Conservation (phyloP, 2,113 vertebrate species). For the Camelus dromedarius region DNA sequence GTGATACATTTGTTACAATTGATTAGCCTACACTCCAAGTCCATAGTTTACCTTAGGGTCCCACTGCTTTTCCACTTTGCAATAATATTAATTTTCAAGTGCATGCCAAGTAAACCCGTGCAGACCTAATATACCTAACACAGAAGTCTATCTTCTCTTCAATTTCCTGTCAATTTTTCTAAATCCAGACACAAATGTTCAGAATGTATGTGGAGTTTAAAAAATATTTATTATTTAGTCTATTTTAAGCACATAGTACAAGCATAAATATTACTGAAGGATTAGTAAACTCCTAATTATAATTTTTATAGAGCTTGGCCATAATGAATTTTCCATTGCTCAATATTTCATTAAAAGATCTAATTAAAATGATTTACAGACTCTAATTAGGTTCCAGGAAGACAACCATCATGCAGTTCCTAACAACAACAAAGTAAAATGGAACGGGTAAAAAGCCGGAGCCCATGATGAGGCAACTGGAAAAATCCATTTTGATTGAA, state of each 20-base stretch:
- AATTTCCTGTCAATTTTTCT: not conserved
- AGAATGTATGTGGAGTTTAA: not conserved
- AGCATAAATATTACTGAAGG: constrained; percentile 48
- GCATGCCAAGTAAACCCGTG: not conserved
- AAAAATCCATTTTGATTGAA: not conserved
- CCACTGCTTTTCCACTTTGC: not conserved
- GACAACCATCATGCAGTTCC: not conserved
- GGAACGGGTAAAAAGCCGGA: not conserved
- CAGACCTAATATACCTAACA: not conserved
- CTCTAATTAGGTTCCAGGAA: constrained; percentile 52
- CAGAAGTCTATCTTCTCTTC: not conserved
- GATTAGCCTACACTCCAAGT: not conserved
- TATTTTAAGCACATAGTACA: constrained; percentile 40
- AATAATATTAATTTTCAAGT: not conserved
- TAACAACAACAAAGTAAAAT: constrained; percentile 25
- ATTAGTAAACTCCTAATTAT: constrained; percentile 28
- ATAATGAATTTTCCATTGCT: constrained; percentile 74
- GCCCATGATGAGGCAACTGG: not conserved
- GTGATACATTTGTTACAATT: not conserved
- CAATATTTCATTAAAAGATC: constrained; percentile 63
- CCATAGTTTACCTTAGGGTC: not conserved
- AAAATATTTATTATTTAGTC: constrained; percentile 38
- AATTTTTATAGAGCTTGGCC: constrained; percentile 34
- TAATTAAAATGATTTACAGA: constrained; percentile 72
- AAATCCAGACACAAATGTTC: not conserved